Percentiles rank a stretch among this genome's conserved stretches.
Conservation (phyloP, 1,140 invertebrate species). For the Hylaeus anthracinus region DNA sequence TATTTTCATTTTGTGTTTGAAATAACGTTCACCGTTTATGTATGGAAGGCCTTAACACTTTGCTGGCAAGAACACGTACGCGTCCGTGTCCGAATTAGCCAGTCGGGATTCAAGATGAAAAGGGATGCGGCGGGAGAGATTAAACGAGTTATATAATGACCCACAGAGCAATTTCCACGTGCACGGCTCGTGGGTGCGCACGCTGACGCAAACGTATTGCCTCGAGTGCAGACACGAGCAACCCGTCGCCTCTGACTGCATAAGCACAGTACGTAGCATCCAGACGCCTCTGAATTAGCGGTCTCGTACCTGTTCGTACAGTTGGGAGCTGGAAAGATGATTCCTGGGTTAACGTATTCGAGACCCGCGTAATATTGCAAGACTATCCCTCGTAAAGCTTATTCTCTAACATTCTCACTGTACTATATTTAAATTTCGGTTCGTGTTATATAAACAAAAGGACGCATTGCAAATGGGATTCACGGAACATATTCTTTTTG, state of each 20-base stretch:
- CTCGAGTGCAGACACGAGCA: neutral
- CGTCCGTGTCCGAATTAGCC: conserved; percentile 8
- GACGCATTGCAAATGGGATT: too few species aligned
- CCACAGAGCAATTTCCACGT: neutral
- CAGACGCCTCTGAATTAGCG: neutral
- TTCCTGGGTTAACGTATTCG: neutral
- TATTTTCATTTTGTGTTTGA: too few species aligned
- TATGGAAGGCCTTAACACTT: too few species aligned
- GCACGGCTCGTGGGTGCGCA: neutral
- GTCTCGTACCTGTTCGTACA: neutral
- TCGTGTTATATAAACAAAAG: too few species aligned
- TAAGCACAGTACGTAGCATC: conserved; percentile 1
- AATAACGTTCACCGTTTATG: too few species aligned
- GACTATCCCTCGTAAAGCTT: too few species aligned
- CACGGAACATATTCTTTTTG: too few species aligned
- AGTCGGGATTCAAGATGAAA: neutral
- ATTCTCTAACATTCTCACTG: too few species aligned
- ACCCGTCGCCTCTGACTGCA: neutral
- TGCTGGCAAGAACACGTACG: neutral
- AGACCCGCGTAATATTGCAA: too few species aligned
- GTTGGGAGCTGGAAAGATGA: neutral
- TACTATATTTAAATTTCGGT: too few species aligned
- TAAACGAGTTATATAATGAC: conserved; percentile 8
- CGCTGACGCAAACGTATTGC: neutral
- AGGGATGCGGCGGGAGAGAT: neutral